Conservation (phyloP, 2,888 invertebrate species). For the Brachyptera risi region DNA sequence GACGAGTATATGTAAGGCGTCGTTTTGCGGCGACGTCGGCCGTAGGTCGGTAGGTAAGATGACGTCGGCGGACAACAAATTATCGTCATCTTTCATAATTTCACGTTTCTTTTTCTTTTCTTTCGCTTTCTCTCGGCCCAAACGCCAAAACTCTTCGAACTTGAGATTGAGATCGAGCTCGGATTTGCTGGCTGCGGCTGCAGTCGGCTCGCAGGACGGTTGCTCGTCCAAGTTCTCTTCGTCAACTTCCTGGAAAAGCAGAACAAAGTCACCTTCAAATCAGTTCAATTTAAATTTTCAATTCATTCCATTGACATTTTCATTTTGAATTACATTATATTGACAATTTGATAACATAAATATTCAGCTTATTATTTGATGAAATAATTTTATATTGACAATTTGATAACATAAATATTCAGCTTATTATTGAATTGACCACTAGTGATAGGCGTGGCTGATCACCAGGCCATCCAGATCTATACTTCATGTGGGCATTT, state of each 20-base stretch:
- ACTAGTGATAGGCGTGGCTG: no score
- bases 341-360: no score
- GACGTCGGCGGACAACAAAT: neutral
- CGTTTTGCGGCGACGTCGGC: neutral
- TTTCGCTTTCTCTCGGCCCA: conserved; percentile 29
- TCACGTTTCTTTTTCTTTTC: conserved; percentile 28
- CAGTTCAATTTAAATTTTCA: no score
- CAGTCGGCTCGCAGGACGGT: conserved; percentile 14
- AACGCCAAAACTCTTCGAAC: conserved; percentile 57
- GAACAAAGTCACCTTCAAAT: no score
- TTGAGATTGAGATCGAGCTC: conserved; percentile 52
- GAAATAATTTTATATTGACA: no score
- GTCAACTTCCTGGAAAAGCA: conserved; percentile 65
- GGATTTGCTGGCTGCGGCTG: conserved; percentile 48
- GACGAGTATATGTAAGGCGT: neutral
- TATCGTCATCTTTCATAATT: neutral
- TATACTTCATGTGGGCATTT: no score
- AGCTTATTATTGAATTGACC: no score
- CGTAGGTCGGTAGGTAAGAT: neutral
- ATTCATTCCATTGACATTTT: no score
- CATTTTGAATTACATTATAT: no score
- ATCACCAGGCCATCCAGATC: no score
- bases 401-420: no score
- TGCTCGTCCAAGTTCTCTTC: conserved; percentile 54
- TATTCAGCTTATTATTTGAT: no score